These are phyloP conservation scores for Spilogale gracilis DNA, from an alignment of 2,113 vertebrate species.

Conservation along the genomic window DNA sequence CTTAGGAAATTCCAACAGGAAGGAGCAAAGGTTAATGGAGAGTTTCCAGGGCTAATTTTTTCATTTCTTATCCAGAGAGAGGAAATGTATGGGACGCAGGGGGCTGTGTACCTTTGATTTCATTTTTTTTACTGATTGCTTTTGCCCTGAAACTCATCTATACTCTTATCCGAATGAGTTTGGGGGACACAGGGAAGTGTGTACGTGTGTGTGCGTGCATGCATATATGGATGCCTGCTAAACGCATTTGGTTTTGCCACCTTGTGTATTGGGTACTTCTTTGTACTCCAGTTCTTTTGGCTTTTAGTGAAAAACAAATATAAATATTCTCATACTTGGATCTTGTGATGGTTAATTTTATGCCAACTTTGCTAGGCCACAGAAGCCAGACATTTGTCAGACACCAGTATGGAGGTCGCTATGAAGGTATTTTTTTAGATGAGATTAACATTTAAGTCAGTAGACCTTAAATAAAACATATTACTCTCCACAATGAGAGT, in stretches of 20 bases:
- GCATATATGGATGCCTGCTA: not conserved
- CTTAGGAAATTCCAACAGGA: constrained; percentile 65
- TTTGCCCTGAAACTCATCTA: not conserved
- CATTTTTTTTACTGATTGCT: not conserved
- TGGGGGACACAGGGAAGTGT: too few relatives aligned
- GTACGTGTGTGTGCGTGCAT: not conserved
- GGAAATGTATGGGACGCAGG: not conserved
- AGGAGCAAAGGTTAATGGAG: constrained; percentile 27
- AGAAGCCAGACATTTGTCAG: not conserved
- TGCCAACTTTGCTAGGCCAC: not conserved
- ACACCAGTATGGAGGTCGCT: not conserved
- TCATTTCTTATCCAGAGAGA: constrained; percentile 44
- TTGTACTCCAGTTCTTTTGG: not conserved
- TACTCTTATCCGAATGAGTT: not conserved
- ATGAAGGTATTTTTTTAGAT: not conserved
- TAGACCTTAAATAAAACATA: constrained; percentile 24
- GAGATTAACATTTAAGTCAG: not conserved
- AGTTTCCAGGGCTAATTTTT: constrained; percentile 50
- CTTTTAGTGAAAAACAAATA: not conserved
- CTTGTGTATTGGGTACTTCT: not conserved
- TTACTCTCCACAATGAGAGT: not conserved
- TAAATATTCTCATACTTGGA: not conserved
- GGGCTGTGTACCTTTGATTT: constrained; percentile 29
- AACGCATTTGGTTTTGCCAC: not conserved
- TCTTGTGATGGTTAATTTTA: not conserved